These are phyloP conservation scores for Nymphicus hollandicus DNA, from an alignment of 2,113 vertebrate species.

Conservation along the genomic window DNA sequence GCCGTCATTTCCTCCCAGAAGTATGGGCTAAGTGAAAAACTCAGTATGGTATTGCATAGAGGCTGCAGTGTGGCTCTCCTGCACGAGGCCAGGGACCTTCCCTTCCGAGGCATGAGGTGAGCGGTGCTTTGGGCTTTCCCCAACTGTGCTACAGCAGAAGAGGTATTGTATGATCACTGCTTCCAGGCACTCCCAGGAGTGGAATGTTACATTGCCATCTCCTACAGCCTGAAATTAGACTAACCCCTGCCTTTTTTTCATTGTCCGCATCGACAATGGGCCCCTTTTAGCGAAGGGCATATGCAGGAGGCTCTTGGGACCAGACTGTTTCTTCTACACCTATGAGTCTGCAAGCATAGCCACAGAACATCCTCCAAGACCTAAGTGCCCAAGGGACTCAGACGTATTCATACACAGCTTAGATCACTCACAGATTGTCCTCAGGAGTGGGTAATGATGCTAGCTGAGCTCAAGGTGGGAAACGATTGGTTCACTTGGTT, in stretches of 20 bases:
- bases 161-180: not conserved
- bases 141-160: rapidly evolving
- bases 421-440: not conserved
- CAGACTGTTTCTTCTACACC: not conserved
- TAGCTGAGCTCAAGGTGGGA: not conserved
- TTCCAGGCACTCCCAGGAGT: not conserved
- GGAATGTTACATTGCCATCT: not conserved
- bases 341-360: not conserved
- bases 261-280: not conserved
- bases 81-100: not conserved
- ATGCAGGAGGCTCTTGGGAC: not conserved
- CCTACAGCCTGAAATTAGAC: not conserved
- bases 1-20: not conserved
- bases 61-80: not conserved
- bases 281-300: not conserved
- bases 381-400: not conserved
- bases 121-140: not conserved
- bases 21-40: not conserved
- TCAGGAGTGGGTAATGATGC: not conserved
- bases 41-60: rapidly evolving
- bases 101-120: not conserved
- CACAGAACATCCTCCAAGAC: not conserved
- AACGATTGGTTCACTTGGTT: not conserved
- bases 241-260: not conserved
- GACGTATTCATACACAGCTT: not conserved